A percentile compares a stretch with the other conserved stretches of the same genome.
phyloP scores from a whole-genome alignment of 1,140 invertebrate species.

The Nylanderia fulva region DNA sequence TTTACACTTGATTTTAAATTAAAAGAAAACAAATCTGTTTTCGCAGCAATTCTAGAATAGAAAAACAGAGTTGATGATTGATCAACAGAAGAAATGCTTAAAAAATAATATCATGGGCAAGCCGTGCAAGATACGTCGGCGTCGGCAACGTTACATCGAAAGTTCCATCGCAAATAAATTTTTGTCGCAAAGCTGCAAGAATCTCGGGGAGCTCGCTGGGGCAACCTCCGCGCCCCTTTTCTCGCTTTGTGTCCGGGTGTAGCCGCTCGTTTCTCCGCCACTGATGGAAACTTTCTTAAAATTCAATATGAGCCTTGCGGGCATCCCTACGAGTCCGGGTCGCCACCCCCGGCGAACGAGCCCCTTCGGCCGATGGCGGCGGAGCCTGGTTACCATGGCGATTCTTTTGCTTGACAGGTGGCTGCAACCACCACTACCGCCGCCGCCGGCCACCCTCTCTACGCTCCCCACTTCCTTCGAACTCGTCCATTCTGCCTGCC shows the following conservation, averaged over 20 bases:
- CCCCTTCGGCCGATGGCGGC: slow-evolving; percentile 75
- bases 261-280: slow-evolving; percentile 63
- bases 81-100: neutral
- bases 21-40: neutral
- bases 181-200: neutral
- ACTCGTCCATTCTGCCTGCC: slow-evolving; percentile 77
- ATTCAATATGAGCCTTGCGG: slow-evolving; percentile 80
- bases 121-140: neutral
- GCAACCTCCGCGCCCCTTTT: slow-evolving; percentile 10
- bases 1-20: neutral
- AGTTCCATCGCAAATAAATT: neutral
- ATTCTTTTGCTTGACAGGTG: slow-evolving; percentile 85
- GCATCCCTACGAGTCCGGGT: slow-evolving; percentile 74
- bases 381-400: slow-evolving; percentile 82
- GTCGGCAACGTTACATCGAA: neutral
- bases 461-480: slow-evolving; percentile 47
- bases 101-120: neutral
- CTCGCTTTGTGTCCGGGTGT: slow-evolving; percentile 32
- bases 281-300: slow-evolving; percentile 78
- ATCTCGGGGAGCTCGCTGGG: neutral
- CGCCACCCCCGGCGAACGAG: slow-evolving; percentile 71
- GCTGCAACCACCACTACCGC: slow-evolving; percentile 75
- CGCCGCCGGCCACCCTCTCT: slow-evolving; percentile 56
- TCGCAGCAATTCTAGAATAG: neutral
- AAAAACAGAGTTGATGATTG: neutral